phyloP scores from a whole-genome alignment of 2,888 invertebrate species.

The Pecten maximus region DNA sequence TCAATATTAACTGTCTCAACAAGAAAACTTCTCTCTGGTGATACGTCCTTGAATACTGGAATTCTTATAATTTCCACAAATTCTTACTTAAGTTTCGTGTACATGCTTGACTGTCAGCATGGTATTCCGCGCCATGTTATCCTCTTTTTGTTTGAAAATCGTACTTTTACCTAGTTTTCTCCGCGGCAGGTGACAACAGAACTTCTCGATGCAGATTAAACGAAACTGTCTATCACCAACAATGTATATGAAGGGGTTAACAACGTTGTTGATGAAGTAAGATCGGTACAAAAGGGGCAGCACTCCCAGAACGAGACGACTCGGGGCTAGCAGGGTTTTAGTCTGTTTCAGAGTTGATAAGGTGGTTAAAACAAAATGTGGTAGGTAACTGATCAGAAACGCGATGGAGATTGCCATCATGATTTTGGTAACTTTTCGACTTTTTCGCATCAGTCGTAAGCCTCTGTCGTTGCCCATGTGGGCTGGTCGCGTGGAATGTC shows the following conservation, averaged over 20 bases:
- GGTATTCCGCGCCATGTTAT: not conserved
- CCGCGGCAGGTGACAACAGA: not conserved
- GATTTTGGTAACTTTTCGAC: conserved; percentile 52
- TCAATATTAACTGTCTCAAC: too few relatives aligned
- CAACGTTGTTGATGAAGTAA: conserved; percentile 53
- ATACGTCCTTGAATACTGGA: not conserved
- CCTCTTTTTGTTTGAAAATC: not conserved
- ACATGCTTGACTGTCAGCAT: not conserved
- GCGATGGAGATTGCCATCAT: conserved; percentile 52
- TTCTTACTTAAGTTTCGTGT: not conserved
- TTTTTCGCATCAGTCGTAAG: conserved; percentile 41
- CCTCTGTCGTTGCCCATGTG: conserved; percentile 30
- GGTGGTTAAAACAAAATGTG: conserved; percentile 50
- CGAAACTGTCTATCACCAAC: conserved; percentile 51
- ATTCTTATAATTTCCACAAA: not conserved
- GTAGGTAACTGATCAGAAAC: conserved; percentile 51
- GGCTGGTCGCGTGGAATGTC: conserved; percentile 43
- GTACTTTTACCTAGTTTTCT: not conserved
- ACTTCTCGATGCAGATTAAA: not conserved
- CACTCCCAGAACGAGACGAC: conserved; percentile 49
- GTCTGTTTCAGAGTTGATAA: conserved; percentile 49
- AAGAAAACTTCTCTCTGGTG: too few relatives aligned
- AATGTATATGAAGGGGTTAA: conserved; percentile 51
- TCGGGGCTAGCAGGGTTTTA: conserved; percentile 46
- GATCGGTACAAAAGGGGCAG: conserved; percentile 50